Base-by-base conservation (phyloP, 2,888 invertebrate genomes). In the Caradrina kadenii region DNA sequence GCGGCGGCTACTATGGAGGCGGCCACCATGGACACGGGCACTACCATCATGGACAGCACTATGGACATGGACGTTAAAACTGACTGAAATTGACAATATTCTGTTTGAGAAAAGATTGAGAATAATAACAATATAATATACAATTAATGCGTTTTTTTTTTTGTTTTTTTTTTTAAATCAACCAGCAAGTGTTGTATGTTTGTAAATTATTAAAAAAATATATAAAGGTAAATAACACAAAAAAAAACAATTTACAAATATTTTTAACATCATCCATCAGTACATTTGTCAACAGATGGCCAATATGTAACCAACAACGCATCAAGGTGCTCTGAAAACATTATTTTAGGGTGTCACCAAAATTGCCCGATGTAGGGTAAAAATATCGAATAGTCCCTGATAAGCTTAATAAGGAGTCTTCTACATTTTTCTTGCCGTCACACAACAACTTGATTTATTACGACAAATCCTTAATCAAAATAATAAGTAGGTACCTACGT, bases 31-130 rank as follows among this genome's bases (percentile, higher is more conserved):
- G 54, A 22, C 45, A 54, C 5, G 48, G 26, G 0, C 2, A 52
- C n/a, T 7, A 55, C 7, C 26, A 26, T 4, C 42, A 48, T 19
- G 58, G 50, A 58, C 52, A 59, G 5, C 6, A 48, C 48, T 31
- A 69, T 13, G 65, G 65, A 5, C 45, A 69, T 13, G 71, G 72
- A 2, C 73, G 56, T 62, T 74, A 42, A 63, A 15, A 31, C 3
- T 22, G 0, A 60, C 21, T 1, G 8, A 49, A 35, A 66, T 7
- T 19, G 10, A 2, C 13, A 19, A 55, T 4, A 31, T 8, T 17
- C n/a, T 35, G 3, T 19, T 17, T 19, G 35, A 66, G 8, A n/a
- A 58, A 1, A 31, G 8, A 2, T 58, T 52, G 1, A 50, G 21
- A 42, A 15, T 15, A 15, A 31, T 35, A 31, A n/a, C n/a, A n/a